Conservation (phyloP, 2,113 vertebrate genomes). For the Pipa parva region DNA sequence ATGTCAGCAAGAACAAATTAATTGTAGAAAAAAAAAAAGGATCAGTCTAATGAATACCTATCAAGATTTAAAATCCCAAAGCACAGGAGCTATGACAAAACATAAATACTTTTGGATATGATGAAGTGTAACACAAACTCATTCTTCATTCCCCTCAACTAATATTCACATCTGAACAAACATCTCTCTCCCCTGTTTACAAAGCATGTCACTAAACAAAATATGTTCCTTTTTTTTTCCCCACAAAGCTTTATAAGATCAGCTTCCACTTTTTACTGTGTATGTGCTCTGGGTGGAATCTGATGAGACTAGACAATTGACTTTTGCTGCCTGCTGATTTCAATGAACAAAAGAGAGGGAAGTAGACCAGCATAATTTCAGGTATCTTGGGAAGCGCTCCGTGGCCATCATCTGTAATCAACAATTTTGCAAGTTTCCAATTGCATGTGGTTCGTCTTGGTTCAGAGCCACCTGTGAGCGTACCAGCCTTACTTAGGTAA, state of each 20-base stretch:
- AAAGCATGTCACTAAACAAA: slow-evolving; percentile 9
- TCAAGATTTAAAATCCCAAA: too few species aligned
- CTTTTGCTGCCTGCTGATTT: slow-evolving; percentile 37
- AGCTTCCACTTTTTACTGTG: slow-evolving; percentile 9
- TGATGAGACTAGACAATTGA: slow-evolving; percentile 41
- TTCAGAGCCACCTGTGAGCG: slow-evolving; percentile 36
- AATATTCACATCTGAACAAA: slow-evolving; percentile 12
- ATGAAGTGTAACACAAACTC: not conserved
- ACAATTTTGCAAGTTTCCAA: slow-evolving; percentile 42
- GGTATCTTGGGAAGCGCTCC: slow-evolving; percentile 31
- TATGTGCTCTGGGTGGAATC: slow-evolving; percentile 28
- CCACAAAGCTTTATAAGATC: slow-evolving; percentile 28
- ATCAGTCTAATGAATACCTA: too few species aligned
- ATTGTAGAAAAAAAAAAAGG: too few species aligned
- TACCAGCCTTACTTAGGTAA: slow-evolving; percentile 36
- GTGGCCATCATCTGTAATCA: slow-evolving; percentile 41
- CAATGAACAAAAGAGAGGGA: slow-evolving; percentile 33
- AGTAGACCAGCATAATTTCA: slow-evolving; percentile 32
- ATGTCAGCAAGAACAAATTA: too few species aligned
- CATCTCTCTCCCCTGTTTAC: slow-evolving; percentile 9
- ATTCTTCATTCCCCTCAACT: not conserved
- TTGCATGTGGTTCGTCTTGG: slow-evolving; percentile 35
- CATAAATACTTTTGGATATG: too few species aligned
- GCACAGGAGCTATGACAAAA: too few species aligned
- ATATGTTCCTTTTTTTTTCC: slow-evolving; percentile 18